Evolutionary conservation across 2,113 vertebrate genomes (phyloP).

Genomic region (Gymnorhina tibicen): DNA sequence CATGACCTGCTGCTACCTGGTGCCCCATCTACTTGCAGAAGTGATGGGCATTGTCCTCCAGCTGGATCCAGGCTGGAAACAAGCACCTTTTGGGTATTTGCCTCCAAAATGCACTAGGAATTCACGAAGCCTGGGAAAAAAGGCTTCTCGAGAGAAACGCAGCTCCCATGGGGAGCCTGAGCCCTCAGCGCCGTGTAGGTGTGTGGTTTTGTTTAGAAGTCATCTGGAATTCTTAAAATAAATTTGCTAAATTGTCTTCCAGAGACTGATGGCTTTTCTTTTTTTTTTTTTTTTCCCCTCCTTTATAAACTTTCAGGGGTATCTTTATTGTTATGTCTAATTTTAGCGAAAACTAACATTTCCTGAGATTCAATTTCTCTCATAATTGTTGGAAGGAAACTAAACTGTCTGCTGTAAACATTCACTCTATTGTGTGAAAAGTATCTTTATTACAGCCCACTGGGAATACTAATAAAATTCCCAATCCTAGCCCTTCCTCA

Average conservation of each 20-base stretch:
- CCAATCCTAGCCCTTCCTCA: conserved; percentile 34
- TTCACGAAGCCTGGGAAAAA: background rate
- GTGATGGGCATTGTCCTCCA: background rate
- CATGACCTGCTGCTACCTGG: background rate
- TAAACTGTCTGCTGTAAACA: conserved; percentile 93
- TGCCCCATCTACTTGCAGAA: background rate
- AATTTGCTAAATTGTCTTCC: conserved; percentile 43
- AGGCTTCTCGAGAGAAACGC: background rate
- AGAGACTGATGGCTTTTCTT: conserved; percentile 32
- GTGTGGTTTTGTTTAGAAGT: conserved; percentile 42
- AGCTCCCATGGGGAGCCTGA: background rate
- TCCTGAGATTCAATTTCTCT: conserved; percentile 99
- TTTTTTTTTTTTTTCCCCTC: background rate
- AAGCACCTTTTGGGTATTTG: background rate
- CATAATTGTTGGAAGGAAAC: conserved; percentile 99
- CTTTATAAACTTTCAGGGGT: conserved; percentile 75
- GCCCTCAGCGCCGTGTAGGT: background rate
- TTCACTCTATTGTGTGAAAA: conserved; percentile 82
- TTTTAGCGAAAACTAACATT: conserved; percentile 90
- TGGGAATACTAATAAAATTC: conserved; percentile 63
- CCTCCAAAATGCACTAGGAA: background rate
- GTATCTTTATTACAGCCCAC: conserved; percentile 67
- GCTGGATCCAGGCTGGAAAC: background rate
- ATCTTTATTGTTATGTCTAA: conserved; percentile 91
- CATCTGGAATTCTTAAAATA: conserved; percentile 58